These are phyloP conservation scores for Passer montanus DNA, from an alignment of 2,113 vertebrate species.

Conservation along the genomic window DNA sequence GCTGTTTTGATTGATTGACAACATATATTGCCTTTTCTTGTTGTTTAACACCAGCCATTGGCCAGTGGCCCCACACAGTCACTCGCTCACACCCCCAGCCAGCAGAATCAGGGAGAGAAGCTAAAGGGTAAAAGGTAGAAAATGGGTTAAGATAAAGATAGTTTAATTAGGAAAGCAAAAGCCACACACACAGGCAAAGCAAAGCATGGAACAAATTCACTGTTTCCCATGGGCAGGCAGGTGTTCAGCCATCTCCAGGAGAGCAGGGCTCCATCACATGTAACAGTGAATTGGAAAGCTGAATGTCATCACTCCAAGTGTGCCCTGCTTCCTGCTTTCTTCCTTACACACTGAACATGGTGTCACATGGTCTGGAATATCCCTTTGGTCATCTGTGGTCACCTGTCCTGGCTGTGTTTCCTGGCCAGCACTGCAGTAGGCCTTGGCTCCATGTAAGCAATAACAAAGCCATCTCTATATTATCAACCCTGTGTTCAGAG, in stretches of 20 bases:
- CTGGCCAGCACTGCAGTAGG: not conserved
- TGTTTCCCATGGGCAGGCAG: not conserved
- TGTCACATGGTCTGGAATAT: not conserved
- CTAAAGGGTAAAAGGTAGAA: not conserved
- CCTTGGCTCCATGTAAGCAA: not conserved
- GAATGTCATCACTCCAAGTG: not conserved
- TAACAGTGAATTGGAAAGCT: not conserved
- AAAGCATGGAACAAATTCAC: not conserved
- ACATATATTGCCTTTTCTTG: not conserved
- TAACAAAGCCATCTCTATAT: not conserved
- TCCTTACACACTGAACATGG: not conserved
- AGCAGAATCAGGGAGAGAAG: not conserved
- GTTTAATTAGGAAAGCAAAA: not conserved
- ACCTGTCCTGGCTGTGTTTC: not conserved
- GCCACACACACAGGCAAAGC: not conserved
- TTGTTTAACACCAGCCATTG: not conserved
- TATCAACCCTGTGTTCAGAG: not conserved
- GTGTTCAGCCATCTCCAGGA: not conserved
- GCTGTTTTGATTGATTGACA: not conserved
- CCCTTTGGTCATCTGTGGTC: not conserved
- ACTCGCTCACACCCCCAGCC: rapidly evolving
- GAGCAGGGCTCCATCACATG: rapidly evolving
- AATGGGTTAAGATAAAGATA: not conserved
- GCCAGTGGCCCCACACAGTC: rapidly evolving
- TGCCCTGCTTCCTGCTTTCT: not conserved